phyloP scores from a whole-genome alignment of 1,140 invertebrate species.

The Tetraneura akinire region DNA sequence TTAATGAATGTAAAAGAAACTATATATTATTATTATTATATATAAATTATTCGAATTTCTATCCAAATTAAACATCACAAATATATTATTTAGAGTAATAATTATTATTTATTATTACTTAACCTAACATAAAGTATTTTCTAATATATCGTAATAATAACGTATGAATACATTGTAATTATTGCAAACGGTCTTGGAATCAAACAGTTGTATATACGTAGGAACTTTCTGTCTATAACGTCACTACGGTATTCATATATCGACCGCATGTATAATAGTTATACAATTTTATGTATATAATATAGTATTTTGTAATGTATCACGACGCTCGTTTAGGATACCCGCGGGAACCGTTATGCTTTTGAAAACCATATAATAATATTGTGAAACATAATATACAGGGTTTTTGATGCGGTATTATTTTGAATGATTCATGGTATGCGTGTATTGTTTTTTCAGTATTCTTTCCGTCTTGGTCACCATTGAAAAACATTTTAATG shows the following conservation, averaged over 20 bases:
- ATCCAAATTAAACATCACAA: too few relatives aligned
- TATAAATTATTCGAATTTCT: too few relatives aligned
- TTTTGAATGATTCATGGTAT: not conserved
- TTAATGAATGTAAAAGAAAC: too few relatives aligned
- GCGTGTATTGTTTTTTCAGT: not conserved
- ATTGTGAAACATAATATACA: too few relatives aligned
- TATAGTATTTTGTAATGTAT: not conserved
- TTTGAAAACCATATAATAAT: not conserved
- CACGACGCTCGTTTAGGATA: not conserved
- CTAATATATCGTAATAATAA: too few relatives aligned
- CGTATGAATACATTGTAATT: too few relatives aligned
- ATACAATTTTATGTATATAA: not conserved
- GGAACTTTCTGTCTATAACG: not conserved
- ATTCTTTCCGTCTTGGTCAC: not conserved
- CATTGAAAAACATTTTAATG: not conserved
- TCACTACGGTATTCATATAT: not conserved
- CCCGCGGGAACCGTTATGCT: conserved; percentile 34
- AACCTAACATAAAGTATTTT: too few relatives aligned
- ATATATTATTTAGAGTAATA: too few relatives aligned
- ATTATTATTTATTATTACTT: too few relatives aligned
- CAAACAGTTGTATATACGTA: too few relatives aligned
- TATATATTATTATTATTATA: too few relatives aligned
- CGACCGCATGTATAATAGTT: not conserved
- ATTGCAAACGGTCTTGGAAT: not conserved
- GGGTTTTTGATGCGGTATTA: not conserved